These are phyloP conservation scores for Spatulosminthurus flaviceps DNA, from an alignment of 2,888 invertebrate genomes.

Conservation along the genomic window DNA sequence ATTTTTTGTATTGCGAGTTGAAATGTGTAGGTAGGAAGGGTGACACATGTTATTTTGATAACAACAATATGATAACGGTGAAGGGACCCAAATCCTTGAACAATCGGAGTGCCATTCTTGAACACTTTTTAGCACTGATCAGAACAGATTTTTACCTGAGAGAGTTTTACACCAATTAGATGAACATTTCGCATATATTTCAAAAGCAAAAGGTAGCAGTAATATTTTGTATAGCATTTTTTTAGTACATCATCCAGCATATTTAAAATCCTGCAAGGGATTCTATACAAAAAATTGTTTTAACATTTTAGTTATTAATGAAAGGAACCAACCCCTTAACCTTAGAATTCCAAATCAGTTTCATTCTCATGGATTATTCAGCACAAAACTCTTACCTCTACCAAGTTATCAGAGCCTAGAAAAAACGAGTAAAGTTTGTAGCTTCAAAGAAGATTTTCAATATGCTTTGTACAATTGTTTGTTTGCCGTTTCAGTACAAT, in stretches of 20 bases:
- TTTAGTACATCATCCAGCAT: no score
- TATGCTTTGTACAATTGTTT: neutral
- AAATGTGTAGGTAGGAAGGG: slow-evolving; percentile 4
- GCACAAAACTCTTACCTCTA: slow-evolving; percentile 14
- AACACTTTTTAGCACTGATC: neutral
- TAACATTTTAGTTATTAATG: neutral
- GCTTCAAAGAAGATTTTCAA: neutral
- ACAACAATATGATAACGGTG: neutral
- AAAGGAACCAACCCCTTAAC: neutral
- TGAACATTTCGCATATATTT: neutral
- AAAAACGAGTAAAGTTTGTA: neutral
- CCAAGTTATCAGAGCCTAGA: neutral
- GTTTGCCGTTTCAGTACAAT: neutral
- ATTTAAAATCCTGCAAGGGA: no score
- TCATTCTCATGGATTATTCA: neutral
- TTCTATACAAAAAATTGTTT: no score
- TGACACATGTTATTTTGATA: neutral
- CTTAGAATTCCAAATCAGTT: neutral
- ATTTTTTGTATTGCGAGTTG: neutral
- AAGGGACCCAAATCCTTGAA: neutral
- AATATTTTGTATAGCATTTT: no score
- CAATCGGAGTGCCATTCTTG: neutral
- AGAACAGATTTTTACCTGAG: slow-evolving; percentile 13
- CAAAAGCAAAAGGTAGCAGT: no score
- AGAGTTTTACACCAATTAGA: neutral